A percentile compares a stretch with the other conserved stretches of the same genome.
These are phyloP conservation scores for Tubiluchus corallicola DNA, from an alignment of 2,888 invertebrate genomes.

Conservation along the genomic window DNA sequence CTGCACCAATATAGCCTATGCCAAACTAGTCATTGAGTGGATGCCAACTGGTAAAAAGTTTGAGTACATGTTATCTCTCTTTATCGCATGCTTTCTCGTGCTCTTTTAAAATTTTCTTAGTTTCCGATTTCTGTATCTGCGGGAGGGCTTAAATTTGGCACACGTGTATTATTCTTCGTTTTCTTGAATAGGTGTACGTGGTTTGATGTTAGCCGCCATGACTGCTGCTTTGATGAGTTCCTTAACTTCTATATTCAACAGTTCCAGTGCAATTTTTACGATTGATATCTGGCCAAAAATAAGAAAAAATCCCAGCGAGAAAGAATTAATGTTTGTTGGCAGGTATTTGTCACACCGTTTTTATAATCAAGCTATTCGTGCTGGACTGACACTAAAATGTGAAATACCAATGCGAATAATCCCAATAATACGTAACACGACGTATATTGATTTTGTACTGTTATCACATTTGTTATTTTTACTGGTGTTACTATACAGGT, in stretches of 20 bases:
- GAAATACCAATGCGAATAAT: too few species aligned
- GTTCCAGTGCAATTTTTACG: conserved; percentile 33
- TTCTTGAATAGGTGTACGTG: conserved; percentile 28
- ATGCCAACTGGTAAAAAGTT: conserved; percentile 32
- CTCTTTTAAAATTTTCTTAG: too few species aligned
- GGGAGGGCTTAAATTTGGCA: too few species aligned
- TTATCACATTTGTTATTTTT: too few species aligned
- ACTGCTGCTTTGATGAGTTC: conserved; percentile 35
- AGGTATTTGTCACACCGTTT: conserved; percentile 21
- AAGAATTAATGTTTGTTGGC: conserved; percentile 33
- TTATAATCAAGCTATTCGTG: too few species aligned
- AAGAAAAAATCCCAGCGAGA: conserved; percentile 25
- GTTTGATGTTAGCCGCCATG: conserved; percentile 36
- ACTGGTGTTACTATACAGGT: conserved; percentile 15
- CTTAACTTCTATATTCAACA: conserved; percentile 34
- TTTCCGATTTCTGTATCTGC: too few species aligned
- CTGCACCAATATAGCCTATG: conserved; percentile 35
- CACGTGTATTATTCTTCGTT: too few species aligned
- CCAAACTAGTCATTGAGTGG: conserved; percentile 30
- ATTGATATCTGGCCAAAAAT: conserved; percentile 33
- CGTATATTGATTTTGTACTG: too few species aligned
- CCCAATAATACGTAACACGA: too few species aligned
- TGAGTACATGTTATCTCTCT: too few species aligned
- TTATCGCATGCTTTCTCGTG: too few species aligned
- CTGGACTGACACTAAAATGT: too few species aligned